These are phyloP conservation scores for Drosophila nikananu DNA, from an alignment of 1,140 invertebrate genomes.

Conservation along the genomic window DNA sequence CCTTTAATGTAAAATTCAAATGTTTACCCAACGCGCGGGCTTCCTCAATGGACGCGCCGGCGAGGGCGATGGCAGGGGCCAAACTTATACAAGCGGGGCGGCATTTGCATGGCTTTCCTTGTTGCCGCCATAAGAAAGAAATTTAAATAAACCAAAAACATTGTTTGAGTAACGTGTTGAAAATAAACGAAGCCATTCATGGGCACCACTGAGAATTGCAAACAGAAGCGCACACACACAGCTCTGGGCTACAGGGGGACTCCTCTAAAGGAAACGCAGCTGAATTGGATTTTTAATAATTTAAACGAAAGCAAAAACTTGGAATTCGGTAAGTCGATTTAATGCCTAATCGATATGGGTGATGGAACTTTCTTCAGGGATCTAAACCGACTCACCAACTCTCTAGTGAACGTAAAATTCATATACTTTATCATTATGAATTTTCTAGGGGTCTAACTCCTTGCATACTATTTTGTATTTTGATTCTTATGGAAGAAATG, in stretches of 20 bases:
- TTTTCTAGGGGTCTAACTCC: neutral
- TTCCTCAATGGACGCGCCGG: conserved; percentile 55
- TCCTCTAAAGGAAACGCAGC: neutral
- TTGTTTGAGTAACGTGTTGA: conserved; percentile 83
- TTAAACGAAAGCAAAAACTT: neutral
- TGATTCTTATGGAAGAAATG: too few species aligned
- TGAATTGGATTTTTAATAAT: conserved; percentile 6
- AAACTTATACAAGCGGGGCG: conserved; percentile 66
- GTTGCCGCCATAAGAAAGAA: conserved; percentile 76
- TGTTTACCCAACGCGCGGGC: conserved; percentile 75
- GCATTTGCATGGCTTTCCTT: conserved; percentile 81
- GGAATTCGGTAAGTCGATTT: neutral
- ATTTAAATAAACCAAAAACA: conserved; percentile 84
- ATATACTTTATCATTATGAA: too few species aligned
- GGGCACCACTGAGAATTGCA: conserved; percentile 60
- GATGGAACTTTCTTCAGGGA: neutral
- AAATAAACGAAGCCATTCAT: conserved; percentile 83
- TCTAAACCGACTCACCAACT: too few species aligned
- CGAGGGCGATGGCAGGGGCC: conserved; percentile 3
- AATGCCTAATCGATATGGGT: neutral
- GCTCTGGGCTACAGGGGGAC: conserved; percentile 7
- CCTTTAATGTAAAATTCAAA: conserved; percentile 84
- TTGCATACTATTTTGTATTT: neutral
- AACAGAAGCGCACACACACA: conserved; percentile 23
- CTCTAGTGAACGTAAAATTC: too few species aligned